Evolutionary conservation across 2,113 vertebrate genomes (phyloP).

Genomic region (Scomber japonicus): DNA sequence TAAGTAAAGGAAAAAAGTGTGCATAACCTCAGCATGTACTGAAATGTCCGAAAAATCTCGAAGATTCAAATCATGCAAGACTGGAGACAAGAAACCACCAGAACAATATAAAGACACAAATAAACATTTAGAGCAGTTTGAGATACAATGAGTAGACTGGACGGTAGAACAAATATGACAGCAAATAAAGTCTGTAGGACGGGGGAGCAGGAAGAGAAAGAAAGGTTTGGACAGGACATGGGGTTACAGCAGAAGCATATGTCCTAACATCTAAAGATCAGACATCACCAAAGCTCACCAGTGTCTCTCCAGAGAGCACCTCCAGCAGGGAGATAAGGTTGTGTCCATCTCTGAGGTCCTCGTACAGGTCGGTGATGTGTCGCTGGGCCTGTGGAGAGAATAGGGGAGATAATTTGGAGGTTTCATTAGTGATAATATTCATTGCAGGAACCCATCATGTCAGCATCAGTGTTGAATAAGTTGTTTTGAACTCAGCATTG

Average conservation of each 20-base stretch:
- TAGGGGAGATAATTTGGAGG: not conserved
- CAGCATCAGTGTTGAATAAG: not conserved
- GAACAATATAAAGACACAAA: not conserved
- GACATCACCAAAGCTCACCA: slow-evolving; percentile 84
- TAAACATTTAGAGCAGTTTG: slow-evolving; percentile 27
- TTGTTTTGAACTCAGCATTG: not conserved
- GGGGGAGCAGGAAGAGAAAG: slow-evolving; percentile 6
- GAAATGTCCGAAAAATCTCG: slow-evolving; percentile 43
- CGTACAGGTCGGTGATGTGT: slow-evolving; percentile 95
- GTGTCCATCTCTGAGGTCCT: slow-evolving; percentile 97
- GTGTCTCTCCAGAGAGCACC: slow-evolving; percentile 94
- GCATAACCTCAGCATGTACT: slow-evolving; percentile 52
- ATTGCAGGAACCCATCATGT: too few relatives aligned
- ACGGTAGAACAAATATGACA: slow-evolving; percentile 10
- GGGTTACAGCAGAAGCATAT: slow-evolving; percentile 27
- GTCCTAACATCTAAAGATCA: slow-evolving; percentile 21
- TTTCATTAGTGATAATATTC: not conserved
- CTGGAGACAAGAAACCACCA: slow-evolving; percentile 19
- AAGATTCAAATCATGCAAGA: slow-evolving; percentile 62
- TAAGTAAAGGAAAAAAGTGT: slow-evolving; percentile 47
- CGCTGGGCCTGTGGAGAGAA: slow-evolving; percentile 86
- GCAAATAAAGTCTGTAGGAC: slow-evolving; percentile 53
- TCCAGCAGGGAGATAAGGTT: slow-evolving; percentile 97
- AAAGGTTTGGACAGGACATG: slow-evolving; percentile 6
- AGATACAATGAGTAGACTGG: slow-evolving; percentile 20